Base-by-base conservation (phyloP, 2,113 vertebrate genomes). In the Raphicerus campestris region DNA sequence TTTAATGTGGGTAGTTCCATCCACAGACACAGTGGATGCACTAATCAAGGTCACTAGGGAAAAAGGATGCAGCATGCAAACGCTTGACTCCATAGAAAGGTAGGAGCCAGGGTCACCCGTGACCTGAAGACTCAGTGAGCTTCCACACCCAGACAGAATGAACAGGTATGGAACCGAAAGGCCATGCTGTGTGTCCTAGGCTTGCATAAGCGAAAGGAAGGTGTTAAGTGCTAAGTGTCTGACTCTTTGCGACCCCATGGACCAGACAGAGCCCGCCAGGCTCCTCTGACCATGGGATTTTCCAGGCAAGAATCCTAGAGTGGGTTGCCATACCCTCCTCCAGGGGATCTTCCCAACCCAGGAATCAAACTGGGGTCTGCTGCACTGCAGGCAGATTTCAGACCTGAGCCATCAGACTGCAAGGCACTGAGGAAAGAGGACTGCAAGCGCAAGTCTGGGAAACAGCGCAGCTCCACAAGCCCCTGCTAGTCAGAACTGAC, bases 371-470 rank as follows among this genome's bases (percentile, higher is more conserved):
- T 73, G 35, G 66, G 35, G 66, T 73, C 35, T 39, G 35, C 66
- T 73, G 35, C 35, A 73, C 7, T 39, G 22, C 22, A 42, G 11
- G 22, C 39, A 39, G 39, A 15, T 75, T 73, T 42, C 35, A 47
- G 47, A 42, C 22, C 39, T 75, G 70, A 42, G 70, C 22, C 70
- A 75, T 42, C 70, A 75, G 70, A 15, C 10, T 73, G 70, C 35
- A 42, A 7, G 17, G 63, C 17, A 9, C 26, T 32, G 20, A 66
- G 26, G 17, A 32, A 13, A 75, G 56, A 22, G 14, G 19, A 53
- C n/a, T 26, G 35, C 24, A 2, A 0, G 7, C 20, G 0, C 53
- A 8, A 45, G 42, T 28, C 6, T 45, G n/a, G 70, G 51, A 45
- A 51, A n/a, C 70, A 10, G 39, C 39, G 4, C 32, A 19, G 5